A percentile compares a stretch with the other conserved stretches of the same genome.
phyloP scores from a whole-genome alignment of 2,797 vertebrate genomes.

The Acanthiza pusilla region DNA sequence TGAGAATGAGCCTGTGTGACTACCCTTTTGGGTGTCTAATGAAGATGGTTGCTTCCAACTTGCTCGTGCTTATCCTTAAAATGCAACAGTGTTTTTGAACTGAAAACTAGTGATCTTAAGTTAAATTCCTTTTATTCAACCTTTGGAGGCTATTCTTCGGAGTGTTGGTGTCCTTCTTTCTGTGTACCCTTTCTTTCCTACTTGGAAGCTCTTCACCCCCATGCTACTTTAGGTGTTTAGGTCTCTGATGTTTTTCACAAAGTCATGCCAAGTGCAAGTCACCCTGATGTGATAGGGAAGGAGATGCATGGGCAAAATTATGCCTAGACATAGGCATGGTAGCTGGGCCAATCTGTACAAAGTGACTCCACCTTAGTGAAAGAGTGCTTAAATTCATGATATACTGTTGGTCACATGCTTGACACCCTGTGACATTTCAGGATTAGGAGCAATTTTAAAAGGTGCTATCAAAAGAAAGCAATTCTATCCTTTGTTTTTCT shows the following conservation, averaged over 20 bases:
- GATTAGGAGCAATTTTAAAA: neutral
- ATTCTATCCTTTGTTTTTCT: neutral
- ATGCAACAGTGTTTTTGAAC: neutral
- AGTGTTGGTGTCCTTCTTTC: neutral
- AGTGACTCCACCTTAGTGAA: neutral
- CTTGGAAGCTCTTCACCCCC: neutral
- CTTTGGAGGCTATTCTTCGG: neutral
- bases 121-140: neutral
- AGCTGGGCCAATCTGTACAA: rapidly evolving
- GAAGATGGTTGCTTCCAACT: neutral
- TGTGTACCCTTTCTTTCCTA: neutral
- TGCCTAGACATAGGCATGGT: neutral
- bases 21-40: neutral
- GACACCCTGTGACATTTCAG: neutral
- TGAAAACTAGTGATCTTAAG: neutral
- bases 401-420: neutral
- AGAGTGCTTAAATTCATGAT: neutral
- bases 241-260: neutral
- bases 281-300: neutral
- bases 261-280: neutral
- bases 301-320: neutral
- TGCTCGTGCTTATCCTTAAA: neutral
- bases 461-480: neutral
- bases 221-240: neutral
- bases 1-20: rapidly evolving